Evolutionary conservation across 2,113 vertebrate genomes (phyloP).

Genomic region (Tretioscincus oriximinensis): DNA sequence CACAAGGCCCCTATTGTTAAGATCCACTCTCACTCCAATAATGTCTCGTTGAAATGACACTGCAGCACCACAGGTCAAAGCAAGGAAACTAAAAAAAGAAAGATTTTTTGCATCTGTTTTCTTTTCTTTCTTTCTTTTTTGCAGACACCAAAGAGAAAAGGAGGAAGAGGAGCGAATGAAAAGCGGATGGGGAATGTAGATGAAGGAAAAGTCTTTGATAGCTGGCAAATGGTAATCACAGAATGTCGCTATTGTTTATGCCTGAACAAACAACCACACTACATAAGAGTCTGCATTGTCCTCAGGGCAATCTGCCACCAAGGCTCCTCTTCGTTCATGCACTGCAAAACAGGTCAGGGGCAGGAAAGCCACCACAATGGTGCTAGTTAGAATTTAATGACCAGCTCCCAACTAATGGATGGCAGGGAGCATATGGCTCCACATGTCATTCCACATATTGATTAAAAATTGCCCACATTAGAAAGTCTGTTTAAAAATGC

Average conservation of each 20-base stretch:
- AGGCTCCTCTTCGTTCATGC: conserved; percentile 57
- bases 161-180: neutral
- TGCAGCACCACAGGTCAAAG: conserved; percentile 81
- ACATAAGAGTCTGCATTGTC: conserved; percentile 80
- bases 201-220: conserved; percentile 64
- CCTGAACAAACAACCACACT: conserved; percentile 69
- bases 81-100: conserved; percentile 69
- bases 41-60: conserved; percentile 72
- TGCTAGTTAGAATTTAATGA: conserved; percentile 54
- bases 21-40: conserved; percentile 66
- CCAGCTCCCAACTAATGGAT: conserved; percentile 60
- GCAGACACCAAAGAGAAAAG: conserved; percentile 70
- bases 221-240: conserved; percentile 72
- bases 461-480: conserved; percentile 59
- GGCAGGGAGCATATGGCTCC: conserved; percentile 51
- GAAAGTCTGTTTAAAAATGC: conserved; percentile 45
- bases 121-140: conserved; percentile 70
- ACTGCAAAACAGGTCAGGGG: conserved; percentile 45
- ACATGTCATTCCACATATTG: conserved; percentile 43
- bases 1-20: conserved; percentile 85
- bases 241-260: conserved; percentile 75
- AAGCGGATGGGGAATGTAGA: conserved; percentile 19
- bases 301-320: conserved; percentile 79
- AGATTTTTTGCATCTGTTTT: conserved; percentile 82
- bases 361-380: conserved; percentile 40